These are phyloP conservation scores for Paguma larvata DNA, from an alignment of 2,797 vertebrate genomes.

Conservation along the genomic window DNA sequence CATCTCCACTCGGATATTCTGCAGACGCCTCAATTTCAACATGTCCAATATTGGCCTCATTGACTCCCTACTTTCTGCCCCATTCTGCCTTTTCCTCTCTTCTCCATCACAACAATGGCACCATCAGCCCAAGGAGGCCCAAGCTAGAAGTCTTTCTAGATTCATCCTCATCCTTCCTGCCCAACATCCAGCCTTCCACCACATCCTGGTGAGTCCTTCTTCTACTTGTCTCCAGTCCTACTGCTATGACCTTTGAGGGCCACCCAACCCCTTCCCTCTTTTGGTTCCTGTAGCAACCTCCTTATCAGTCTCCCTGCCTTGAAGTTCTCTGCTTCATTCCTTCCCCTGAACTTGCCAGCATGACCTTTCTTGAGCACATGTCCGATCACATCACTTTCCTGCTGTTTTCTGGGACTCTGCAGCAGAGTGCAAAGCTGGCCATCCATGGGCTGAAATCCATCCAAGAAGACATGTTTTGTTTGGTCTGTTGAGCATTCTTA, in stretches of 20 bases:
- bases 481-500: conserved; percentile 36
- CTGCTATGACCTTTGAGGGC: neutral
- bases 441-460: conserved; percentile 31
- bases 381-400: neutral
- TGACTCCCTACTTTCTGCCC: neutral
- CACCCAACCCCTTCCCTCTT: neutral
- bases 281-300: neutral
- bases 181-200: neutral
- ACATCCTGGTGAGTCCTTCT: neutral
- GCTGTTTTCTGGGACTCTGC: neutral
- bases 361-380: neutral
- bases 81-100: neutral
- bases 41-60: neutral
- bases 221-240: neutral
- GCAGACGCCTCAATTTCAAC: neutral
- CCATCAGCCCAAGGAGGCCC: neutral
- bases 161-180: neutral
- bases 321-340: neutral
- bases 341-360: neutral
- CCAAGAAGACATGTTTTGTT: conserved; percentile 52
- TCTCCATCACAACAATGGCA: neutral
- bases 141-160: neutral
- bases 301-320: neutral
- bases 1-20: neutral
- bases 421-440: conserved; percentile 18